These are phyloP conservation scores for Hafferia zeledoni DNA, from an alignment of 2,797 vertebrate species.

Conservation along the genomic window DNA sequence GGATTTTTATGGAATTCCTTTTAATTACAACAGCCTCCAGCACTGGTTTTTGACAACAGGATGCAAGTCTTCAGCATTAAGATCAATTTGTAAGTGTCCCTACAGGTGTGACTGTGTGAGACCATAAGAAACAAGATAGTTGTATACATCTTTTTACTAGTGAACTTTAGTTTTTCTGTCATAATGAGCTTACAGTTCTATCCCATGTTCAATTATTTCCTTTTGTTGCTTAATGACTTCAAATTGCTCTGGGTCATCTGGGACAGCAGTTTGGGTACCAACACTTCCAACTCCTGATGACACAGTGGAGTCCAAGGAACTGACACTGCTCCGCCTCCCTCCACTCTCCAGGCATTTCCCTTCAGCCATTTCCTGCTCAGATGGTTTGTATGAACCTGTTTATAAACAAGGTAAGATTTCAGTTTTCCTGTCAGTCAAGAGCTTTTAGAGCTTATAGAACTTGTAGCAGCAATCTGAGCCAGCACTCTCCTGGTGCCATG, in stretches of 20 bases:
- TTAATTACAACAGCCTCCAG: not conserved
- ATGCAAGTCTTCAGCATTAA: not conserved
- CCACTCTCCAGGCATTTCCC: slow-evolving; percentile 86
- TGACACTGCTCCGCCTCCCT: slow-evolving; percentile 86
- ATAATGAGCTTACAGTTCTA: slow-evolving; percentile 87
- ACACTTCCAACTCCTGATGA: slow-evolving; percentile 84
- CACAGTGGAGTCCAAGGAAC: slow-evolving; percentile 90
- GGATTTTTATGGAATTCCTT: not conserved
- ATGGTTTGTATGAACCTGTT: slow-evolving; percentile 88
- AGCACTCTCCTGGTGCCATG: not conserved
- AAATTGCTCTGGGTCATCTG: slow-evolving; percentile 92
- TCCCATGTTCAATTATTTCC: slow-evolving; percentile 96
- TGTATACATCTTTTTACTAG: not conserved
- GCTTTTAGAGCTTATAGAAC: not conserved
- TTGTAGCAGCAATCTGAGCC: not conserved
- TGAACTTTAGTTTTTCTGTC: not conserved
- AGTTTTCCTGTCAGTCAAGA: not conserved
- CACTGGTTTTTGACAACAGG: not conserved
- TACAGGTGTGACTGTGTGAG: not conserved
- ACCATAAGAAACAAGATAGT: not conserved
- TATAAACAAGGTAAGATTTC: not conserved
- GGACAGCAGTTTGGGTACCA: slow-evolving; percentile 76
- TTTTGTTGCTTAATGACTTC: slow-evolving; percentile 99
- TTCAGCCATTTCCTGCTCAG: slow-evolving; percentile 87
- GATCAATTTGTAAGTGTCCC: not conserved